Conservation (phyloP, 2,797 vertebrate genomes). For the Chanos chanos region DNA sequence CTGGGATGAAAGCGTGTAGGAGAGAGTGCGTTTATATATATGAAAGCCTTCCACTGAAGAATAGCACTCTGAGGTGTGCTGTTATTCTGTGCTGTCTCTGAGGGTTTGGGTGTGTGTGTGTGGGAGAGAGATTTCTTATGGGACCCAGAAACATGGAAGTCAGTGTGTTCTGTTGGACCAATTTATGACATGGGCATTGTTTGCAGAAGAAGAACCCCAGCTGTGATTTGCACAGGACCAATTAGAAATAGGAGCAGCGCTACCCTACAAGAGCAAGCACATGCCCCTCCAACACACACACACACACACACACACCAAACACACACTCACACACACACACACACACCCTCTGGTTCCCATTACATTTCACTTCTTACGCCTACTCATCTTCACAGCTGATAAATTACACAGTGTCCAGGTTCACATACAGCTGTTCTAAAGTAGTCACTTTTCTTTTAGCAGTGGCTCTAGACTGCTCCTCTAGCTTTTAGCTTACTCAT, state of each 20-base stretch:
- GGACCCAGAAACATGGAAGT: slow-evolving; percentile 1
- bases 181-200: slow-evolving; percentile 16
- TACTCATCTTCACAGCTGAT: slow-evolving; percentile 42
- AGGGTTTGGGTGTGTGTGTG: too few species aligned
- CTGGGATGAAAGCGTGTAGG: too few species aligned
- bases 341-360: neutral
- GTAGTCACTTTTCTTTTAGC: slow-evolving; percentile 23
- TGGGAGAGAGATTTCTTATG: slow-evolving; percentile 6
- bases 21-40: too few species aligned
- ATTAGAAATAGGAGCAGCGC: slow-evolving; percentile 21
- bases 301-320: neutral
- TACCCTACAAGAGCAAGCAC: neutral
- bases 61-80: too few species aligned
- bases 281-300: neutral
- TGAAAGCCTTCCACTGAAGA: too few species aligned
- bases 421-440: slow-evolving; percentile 25
- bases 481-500: slow-evolving; percentile 47
- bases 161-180: slow-evolving; percentile 3
- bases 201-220: slow-evolving; percentile 31
- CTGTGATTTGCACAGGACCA: slow-evolving; percentile 28
- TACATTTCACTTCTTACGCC: slow-evolving; percentile 23
- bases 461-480: slow-evolving; percentile 14
- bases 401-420: slow-evolving; percentile 26
- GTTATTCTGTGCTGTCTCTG: too few species aligned
- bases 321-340: neutral